Base-by-base conservation (phyloP, 2,888 invertebrate genomes). In the Orthosia cruda region DNA sequence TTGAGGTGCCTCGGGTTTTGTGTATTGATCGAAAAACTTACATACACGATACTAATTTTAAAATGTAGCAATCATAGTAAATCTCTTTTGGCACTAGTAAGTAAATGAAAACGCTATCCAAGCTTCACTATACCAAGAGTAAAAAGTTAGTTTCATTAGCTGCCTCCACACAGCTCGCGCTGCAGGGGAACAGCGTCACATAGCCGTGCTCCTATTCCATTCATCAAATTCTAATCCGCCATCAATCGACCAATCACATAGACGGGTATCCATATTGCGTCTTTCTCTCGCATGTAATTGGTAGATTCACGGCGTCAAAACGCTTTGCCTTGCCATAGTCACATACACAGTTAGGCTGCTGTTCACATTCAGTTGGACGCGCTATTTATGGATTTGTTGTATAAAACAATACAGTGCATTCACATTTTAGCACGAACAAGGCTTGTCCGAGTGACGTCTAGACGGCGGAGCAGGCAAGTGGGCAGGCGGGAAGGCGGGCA, bases 371-470 rank as follows among this genome's bases (percentile, higher is more conserved):
- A 80, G 55, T 73, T 47, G 45, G 61, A 55, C 69, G 62, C 58
- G 54, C 54, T 71, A 62, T 74, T 74, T 80, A 75, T 71, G 63
- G 59, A 77, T 85, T 77, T 81, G 81, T 80, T 86, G 52, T 67
- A 74, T 76, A 87, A n/a, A n/a, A n/a, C 77, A 86, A 87, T 77
- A 87, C 85, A 79, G 88, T 84, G 85, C 88, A 86, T 89, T 89
- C 87, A 87, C 88, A 89, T 91, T 84, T 84, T 75, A 87, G 82
- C 81, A 84, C 70, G 87, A 89, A 87, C 87, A 87, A 89, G 87
- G 85, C 85, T 83, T 79, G 86, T 87, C 84, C 88, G 81, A 84
- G 84, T 89, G 85, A 89, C 86, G 90, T 89, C 89, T 88, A 91
- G 89, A 86, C 86, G 83, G 77, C 59, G 80, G 73, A 80, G 84